phyloP scores from a whole-genome alignment of 2,113 vertebrate species.

The Cryptomyrus ogoouensis region DNA sequence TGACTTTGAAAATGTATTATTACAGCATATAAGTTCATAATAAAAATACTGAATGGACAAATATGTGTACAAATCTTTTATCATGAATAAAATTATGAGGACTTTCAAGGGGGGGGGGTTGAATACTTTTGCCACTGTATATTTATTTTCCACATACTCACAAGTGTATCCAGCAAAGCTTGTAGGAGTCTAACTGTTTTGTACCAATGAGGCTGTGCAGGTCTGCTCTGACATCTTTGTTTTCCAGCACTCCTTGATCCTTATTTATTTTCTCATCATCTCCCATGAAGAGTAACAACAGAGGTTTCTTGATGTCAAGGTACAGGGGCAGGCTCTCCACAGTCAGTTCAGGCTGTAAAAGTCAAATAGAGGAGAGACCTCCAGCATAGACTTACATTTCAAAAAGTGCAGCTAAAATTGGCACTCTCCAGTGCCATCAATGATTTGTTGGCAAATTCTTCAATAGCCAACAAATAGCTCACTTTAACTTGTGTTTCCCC shows the following conservation, averaged over 20 bases:
- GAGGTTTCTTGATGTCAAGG: conserved; percentile 64
- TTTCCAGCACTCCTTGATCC: conserved; percentile 42
- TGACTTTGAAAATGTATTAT: too few species aligned
- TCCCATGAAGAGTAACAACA: conserved; percentile 78
- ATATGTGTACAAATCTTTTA: too few species aligned
- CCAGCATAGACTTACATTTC: background rate
- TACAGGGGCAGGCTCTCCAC: conserved; percentile 77
- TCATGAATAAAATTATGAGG: too few species aligned
- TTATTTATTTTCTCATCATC: conserved; percentile 48
- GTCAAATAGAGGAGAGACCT: background rate
- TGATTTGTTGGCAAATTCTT: background rate
- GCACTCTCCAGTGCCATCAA: background rate
- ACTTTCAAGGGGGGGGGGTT: too few species aligned
- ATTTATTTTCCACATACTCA: conserved; percentile 45
- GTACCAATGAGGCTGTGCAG: conserved; percentile 53
- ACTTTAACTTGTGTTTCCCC: background rate
- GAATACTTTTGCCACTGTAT: background rate
- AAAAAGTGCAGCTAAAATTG: background rate
- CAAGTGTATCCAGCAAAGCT: conserved; percentile 86
- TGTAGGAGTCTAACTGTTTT: conserved; percentile 45
- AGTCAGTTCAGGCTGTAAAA: conserved; percentile 78
- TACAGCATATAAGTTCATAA: too few species aligned
- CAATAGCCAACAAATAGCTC: background rate
- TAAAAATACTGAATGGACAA: too few species aligned
- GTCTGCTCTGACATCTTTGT: conserved; percentile 51